Evolutionary conservation across 2,888 invertebrate genomes (phyloP).

Genomic region (Tetanocera ferruginea): DNA sequence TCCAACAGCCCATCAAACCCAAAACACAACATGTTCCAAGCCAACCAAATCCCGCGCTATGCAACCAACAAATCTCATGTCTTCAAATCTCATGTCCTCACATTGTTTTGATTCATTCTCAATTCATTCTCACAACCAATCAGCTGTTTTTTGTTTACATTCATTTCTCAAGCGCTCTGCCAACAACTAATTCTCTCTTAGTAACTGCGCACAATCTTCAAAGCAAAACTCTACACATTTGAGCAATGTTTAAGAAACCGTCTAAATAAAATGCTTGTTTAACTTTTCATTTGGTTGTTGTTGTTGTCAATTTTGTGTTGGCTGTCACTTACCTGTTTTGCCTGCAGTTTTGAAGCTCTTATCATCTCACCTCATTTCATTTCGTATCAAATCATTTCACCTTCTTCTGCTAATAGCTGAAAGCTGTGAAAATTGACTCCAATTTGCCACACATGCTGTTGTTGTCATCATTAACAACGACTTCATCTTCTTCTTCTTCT

Average conservation of each 20-base stretch:
- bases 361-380: conserved; percentile 37
- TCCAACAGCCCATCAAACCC: conserved; percentile 18
- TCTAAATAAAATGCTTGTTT: conserved; percentile 3
- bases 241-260: neutral
- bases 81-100: neutral
- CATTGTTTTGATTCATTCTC: conserved; percentile 21
- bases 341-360: neutral
- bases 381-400: conserved; percentile 7
- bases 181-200: neutral
- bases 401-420: conserved; percentile 30
- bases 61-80: neutral
- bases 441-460: neutral
- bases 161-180: neutral
- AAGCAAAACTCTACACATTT: conserved; percentile 4
- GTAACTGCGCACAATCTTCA: neutral
- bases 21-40: conserved; percentile 38
- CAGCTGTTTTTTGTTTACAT: conserved; percentile 54
- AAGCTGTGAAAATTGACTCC: neutral
- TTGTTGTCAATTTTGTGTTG: neutral
- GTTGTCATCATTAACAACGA: neutral
- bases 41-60: neutral
- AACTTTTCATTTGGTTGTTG: neutral
- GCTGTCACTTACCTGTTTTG: neutral
- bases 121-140: conserved; percentile 12
- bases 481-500: neutral